These are phyloP conservation scores for Montifringilla adamsi DNA, from an alignment of 2,113 vertebrate species.

Conservation along the genomic window DNA sequence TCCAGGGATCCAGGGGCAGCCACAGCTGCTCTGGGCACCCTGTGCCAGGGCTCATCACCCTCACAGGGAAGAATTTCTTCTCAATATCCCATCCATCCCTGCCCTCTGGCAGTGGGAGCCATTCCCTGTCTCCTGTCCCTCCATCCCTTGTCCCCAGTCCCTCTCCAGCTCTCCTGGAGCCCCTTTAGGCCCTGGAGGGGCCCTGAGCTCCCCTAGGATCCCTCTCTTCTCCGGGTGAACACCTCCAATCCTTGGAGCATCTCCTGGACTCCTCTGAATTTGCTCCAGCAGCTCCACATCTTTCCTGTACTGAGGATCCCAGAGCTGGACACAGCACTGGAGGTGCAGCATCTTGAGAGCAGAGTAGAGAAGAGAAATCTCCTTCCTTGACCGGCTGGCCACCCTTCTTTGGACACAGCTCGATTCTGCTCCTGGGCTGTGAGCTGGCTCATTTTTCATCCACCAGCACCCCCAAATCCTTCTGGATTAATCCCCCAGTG, in stretches of 20 bases:
- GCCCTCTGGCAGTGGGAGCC: background rate
- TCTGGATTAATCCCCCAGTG: background rate
- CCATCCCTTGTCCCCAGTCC: background rate
- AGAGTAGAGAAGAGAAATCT: background rate
- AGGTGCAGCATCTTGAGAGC: background rate
- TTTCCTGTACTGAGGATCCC: background rate
- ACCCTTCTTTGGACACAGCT: background rate
- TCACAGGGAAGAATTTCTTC: accelerated
- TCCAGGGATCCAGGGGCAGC: background rate
- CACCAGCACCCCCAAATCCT: background rate
- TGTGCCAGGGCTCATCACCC: accelerated
- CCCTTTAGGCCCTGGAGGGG: accelerated
- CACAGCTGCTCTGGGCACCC: background rate
- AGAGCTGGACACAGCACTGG: background rate
- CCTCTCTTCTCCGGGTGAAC: background rate
- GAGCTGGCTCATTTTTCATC: background rate
- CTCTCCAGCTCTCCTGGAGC: background rate
- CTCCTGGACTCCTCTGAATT: background rate
- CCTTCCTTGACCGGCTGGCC: background rate
- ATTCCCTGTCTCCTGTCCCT: background rate
- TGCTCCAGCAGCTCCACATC: accelerated
- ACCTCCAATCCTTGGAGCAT: background rate
- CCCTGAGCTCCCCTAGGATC: accelerated
- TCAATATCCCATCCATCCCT: accelerated
- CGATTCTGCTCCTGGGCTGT: background rate